A percentile compares a stretch with the other conserved stretches of the same genome.
phyloP scores from a whole-genome alignment of 2,113 vertebrate genomes.

The Amphiprion ocellaris region DNA sequence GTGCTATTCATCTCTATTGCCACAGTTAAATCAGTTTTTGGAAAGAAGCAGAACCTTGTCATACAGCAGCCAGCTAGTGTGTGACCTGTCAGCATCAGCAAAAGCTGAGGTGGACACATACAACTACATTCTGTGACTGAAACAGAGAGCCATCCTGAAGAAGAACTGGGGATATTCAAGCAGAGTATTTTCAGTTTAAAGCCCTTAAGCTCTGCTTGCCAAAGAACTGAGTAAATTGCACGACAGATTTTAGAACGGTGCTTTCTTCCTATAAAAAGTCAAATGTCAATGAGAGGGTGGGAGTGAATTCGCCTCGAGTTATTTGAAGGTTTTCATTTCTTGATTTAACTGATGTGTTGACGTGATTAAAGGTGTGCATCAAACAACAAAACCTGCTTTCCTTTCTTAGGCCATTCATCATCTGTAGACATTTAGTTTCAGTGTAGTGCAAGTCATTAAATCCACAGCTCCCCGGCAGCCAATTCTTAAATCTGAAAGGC shows the following conservation, averaged over 20 bases:
- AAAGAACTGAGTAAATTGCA: constrained; percentile 26
- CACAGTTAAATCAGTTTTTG: neutral
- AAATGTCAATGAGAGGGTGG: constrained; percentile 42
- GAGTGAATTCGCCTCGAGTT: constrained; percentile 52
- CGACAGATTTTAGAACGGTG: constrained; percentile 40
- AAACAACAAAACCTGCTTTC: constrained; percentile 68
- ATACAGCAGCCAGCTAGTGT: neutral
- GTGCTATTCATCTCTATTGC: neutral
- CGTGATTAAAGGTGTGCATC: constrained; percentile 72
- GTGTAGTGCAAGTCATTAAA: constrained; percentile 76
- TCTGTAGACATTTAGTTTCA: constrained; percentile 72
- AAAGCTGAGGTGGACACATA: constrained; percentile 19
- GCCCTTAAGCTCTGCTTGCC: constrained; percentile 16
- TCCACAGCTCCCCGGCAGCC: constrained; percentile 63
- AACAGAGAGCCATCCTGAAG: constrained; percentile 5
- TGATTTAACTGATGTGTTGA: constrained; percentile 66
- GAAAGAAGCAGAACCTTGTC: neutral
- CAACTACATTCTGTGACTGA: neutral
- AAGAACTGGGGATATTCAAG: neutral
- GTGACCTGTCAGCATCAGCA: neutral
- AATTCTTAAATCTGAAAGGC: constrained; percentile 70
- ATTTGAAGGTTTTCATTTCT: constrained; percentile 67
- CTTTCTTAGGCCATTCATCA: constrained; percentile 73
- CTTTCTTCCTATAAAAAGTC: constrained; percentile 37
- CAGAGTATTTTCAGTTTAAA: constrained; percentile 27